Evolutionary conservation across 2,888 invertebrate genomes (phyloP).

Genomic region (Leptothorax acervorum): DNA sequence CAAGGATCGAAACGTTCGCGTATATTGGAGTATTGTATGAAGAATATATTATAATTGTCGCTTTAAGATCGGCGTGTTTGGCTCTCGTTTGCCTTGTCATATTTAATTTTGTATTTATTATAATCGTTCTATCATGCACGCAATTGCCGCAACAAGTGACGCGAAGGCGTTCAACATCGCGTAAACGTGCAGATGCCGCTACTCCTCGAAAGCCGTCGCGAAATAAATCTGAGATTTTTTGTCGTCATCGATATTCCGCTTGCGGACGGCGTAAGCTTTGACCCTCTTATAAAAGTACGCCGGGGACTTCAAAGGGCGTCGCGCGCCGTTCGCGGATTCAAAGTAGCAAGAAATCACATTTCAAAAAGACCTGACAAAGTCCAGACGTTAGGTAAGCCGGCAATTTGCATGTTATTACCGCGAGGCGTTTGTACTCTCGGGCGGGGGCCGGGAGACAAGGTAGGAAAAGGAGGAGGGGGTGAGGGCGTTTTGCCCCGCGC

Average conservation of each 20-base stretch:
- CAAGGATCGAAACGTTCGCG: no score
- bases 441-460: neutral
- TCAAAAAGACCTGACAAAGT: constrained; percentile 73
- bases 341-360: constrained; percentile 79
- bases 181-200: neutral
- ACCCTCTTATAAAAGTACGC: constrained; percentile 65
- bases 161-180: neutral
- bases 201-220: neutral
- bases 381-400: constrained; percentile 78
- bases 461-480: neutral
- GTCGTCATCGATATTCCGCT: constrained; percentile 67
- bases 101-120: no score
- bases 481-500: constrained; percentile 58
- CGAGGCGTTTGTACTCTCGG: constrained; percentile 69
- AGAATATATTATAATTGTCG: no score
- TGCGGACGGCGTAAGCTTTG: constrained; percentile 22
- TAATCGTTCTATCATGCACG: neutral
- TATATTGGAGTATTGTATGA: no score
- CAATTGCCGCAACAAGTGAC: constrained; percentile 15
- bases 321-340: constrained; percentile 75
- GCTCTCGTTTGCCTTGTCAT: no score
- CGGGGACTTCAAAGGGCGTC: constrained; percentile 75
- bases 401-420: constrained; percentile 80
- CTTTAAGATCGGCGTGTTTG: no score
- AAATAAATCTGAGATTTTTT: constrained; percentile 64